Evolutionary conservation across 2,797 vertebrate species (phyloP), one percentile per base, ranked within the genome.

Genomic region (Gouania willdenowi): DNA sequence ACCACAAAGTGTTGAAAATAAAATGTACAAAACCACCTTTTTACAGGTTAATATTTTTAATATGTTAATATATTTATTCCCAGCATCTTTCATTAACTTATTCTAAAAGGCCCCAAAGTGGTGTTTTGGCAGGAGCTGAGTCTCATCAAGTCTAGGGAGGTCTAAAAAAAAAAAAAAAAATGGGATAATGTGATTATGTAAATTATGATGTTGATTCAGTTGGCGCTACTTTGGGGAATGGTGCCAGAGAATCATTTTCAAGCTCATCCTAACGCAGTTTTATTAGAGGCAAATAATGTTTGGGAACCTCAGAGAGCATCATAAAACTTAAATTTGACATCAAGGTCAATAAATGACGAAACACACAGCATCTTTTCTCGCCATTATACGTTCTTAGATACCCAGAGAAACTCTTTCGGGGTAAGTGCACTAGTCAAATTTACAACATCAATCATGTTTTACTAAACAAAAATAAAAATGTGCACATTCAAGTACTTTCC

Each of bases 111-210:
- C 28, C 32, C 45, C 31, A 61, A 71, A 73, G 58, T 67, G 63
- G 39, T 67, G 41, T 62, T 65, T 46, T 72, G 71, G 71, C 68
- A 63, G 42, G 41, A 35, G 37, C 24, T 48, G 41, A 18, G 32
- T 49, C 36, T 60, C 32, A 60, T 68, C 54, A 34, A 42, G 32
- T 66, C 52, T 5, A 15, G 33, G 6, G 27, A 55, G 24, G 41
- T 34, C 35, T 36, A 38, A 42, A 43, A 39, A 44, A 39, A 36
- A 44, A 23, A 8, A 3, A 7, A 7, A 23, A 7, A 8, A 7
- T 23, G 21, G 46, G 31, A 35, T 50, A 44, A 39, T 65, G 36
- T 42, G 39, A 52, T 53, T 49, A 45, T 38, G 38, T 60, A 51
- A 61, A 68, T 55, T 36, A 26, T 31, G 30, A 45, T 40, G 19